Base-by-base conservation (phyloP, 2,113 vertebrate species). In the Lampris incognitus region DNA sequence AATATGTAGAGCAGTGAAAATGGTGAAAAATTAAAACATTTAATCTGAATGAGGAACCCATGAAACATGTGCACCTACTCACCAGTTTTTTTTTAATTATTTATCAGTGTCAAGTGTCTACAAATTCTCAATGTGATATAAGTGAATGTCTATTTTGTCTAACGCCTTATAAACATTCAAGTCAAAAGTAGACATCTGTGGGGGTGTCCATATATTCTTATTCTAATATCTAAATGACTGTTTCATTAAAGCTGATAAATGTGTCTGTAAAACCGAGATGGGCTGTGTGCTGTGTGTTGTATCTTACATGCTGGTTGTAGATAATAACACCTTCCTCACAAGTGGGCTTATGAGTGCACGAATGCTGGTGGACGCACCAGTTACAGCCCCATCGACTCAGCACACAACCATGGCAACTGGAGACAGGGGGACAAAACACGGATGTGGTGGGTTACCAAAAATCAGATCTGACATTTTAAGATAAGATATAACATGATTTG, bases 331-430 rank as follows among this genome's bases (percentile, higher is more conserved):
- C 97, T 5, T 95, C 89, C 38, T 96, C 96, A 71, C 98, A 99
- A 4, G 87, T 76, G 51, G 95, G 84, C 88, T 96, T 98, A 90
- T 99, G 97, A 2, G 98, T 98, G 63, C 98, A 99, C 7, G 92
- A 83, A 78, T 99, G 97, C 82, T 97, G 95, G 84, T 96, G 96
- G 78, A 99, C 92, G 7, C 98, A 99, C 98, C 98, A 99, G 89
- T 97, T 97, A 83, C 98, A 99, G 37, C 96, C 95, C 98, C 98
- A 99, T 44, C 77, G 94, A 85, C 97, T 99, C 88, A 94, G 92
- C 83, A 97, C 98, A 7, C 98, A 99, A 59, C 95, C 96, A 52
- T 92, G 96, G 84, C 98, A 99, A 67, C 98, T 99, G 84, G 39
- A 88, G 6, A 75, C 60, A 73, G 49, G 72, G 48, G 1, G 59